Base-by-base conservation (phyloP, 1,140 invertebrate genomes). In the Cydia pomonella region DNA sequence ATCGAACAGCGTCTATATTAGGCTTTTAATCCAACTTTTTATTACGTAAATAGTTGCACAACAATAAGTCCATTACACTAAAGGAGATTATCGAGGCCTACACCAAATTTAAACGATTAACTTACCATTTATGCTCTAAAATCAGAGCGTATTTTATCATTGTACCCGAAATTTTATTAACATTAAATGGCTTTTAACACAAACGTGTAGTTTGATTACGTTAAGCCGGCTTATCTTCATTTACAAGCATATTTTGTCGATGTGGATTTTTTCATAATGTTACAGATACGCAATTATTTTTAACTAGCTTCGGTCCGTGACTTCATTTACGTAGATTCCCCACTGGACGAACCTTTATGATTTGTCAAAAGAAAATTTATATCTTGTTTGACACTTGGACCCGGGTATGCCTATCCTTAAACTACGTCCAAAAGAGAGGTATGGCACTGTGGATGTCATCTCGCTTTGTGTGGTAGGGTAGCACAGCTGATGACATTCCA, bases 101-200 rank as follows among this genome's bases (percentile, higher is more conserved):
- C 44, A 1, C 0, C n/a, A n/a, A 21, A 53, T 53, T 53, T 53
- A 53, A 53, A 53, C 50, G 50, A 53, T 21, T 53, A 53, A 53
- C 50, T 53, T 53, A 53, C 50, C 50, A 53, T 53, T 53, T 53
- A n/a, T 53, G 50, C 50, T 21, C 50, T 53, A 47, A 53, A 53
- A 53, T 18, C 16, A n/a, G n/a, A 53, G 50, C 18, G 50, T 16
- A 53, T 53, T 53, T 53, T 53, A 53, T 53, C 50, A 53, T 53
- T 53, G 50, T 53, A 53, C 1, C n/a, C n/a, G 50, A 53, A 53
- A 53, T 53, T 53, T n/a, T 53, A 53, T 53, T 53, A 53, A 53
- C 50, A 53, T 53, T 53, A 47, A 53, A 53, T 53, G 6, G n/a
- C n/a, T 6, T 18, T 53, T 21, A 47, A 4, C 16, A 18, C 50